phyloP scores from a whole-genome alignment of 2,888 invertebrate genomes.

The Holacanthella duospinosa region DNA sequence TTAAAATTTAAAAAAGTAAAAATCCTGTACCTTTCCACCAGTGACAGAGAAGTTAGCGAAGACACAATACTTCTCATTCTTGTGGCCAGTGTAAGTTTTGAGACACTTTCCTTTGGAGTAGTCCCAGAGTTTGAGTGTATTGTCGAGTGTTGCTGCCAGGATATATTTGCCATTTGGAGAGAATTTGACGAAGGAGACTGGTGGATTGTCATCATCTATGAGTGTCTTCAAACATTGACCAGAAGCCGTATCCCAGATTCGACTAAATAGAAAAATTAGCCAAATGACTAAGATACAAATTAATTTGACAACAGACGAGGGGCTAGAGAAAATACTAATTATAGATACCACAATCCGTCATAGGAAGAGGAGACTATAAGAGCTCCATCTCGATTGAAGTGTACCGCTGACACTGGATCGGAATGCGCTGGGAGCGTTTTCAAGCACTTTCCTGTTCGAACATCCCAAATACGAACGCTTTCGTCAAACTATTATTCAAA shows the following conservation, averaged over 20 bases:
- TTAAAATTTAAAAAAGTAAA: too few relatives aligned
- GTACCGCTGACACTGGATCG: slow-evolving; percentile 97
- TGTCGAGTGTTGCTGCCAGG: slow-evolving; percentile 93
- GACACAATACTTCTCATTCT: slow-evolving; percentile 98
- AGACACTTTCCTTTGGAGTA: slow-evolving; percentile 97
- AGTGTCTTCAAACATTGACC: slow-evolving; percentile 98
- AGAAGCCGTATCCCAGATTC: slow-evolving; percentile 99
- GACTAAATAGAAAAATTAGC: slow-evolving; percentile 51
- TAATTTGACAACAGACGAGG: too few relatives aligned
- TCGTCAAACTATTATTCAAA: slow-evolving; percentile 68
- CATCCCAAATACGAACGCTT: slow-evolving; percentile 98
- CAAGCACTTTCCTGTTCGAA: slow-evolving; percentile 91
- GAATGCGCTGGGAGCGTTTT: slow-evolving; percentile 98
- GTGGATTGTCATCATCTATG: slow-evolving; percentile 98
- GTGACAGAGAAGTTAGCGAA: slow-evolving; percentile 99
- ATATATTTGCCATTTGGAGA: slow-evolving; percentile 99
- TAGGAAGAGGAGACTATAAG: slow-evolving; percentile 97
- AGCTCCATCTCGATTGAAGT: slow-evolving; percentile 96
- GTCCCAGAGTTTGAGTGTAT: slow-evolving; percentile 97
- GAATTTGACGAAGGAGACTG: slow-evolving; percentile 98
- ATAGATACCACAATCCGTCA: slow-evolving; percentile 79
- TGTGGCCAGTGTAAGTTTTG: slow-evolving; percentile 96
- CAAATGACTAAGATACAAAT: too few relatives aligned
- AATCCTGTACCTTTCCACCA: slow-evolving; percentile 98
- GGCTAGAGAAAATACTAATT: slow-evolving; percentile 5